Percentiles rank a stretch among this genome's conserved stretches.
These are phyloP conservation scores for human DNA, from an alignment of 2,113 vertebrate species.

Conservation along the genomic window DNA sequence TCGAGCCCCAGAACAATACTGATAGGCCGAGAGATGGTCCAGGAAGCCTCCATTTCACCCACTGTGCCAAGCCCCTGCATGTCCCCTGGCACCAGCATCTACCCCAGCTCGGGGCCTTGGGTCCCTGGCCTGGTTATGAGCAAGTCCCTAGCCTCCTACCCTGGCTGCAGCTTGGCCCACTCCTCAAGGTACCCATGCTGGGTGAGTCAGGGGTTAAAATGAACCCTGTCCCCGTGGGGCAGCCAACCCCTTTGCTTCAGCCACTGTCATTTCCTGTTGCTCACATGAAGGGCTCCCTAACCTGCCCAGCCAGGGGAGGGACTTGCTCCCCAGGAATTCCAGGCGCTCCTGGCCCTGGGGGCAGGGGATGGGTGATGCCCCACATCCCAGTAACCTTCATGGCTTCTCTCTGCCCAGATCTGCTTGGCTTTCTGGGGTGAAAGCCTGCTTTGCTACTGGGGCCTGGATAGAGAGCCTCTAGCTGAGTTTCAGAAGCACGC, in stretches of 20 bases:
- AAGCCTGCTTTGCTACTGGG: neutral
- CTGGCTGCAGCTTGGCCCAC: neutral
- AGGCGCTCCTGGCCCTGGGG: constrained; percentile 62
- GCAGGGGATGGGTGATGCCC: neutral
- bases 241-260: constrained; percentile 37
- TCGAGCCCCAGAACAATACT: neutral
- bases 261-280: constrained; percentile 75
- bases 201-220: constrained; percentile 53
- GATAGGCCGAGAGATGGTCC: rapidly evolving
- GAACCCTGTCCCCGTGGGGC: neutral
- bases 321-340: constrained; percentile 71
- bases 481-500: neutral
- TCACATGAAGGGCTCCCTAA: constrained; percentile 72
- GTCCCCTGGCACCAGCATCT: neutral
- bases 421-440: neutral
- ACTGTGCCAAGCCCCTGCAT: neutral
- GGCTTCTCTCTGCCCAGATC: neutral
- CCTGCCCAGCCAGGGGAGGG: constrained; percentile 67
- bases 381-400: neutral
- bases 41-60: constrained; percentile 50
- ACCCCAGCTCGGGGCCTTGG: neutral
- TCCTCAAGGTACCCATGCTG: neutral
- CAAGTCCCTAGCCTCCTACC: neutral
- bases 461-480: neutral
- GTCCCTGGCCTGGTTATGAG: neutral